phyloP scores from a whole-genome alignment of 1,140 invertebrate genomes.

The Papilio aristodemus region DNA sequence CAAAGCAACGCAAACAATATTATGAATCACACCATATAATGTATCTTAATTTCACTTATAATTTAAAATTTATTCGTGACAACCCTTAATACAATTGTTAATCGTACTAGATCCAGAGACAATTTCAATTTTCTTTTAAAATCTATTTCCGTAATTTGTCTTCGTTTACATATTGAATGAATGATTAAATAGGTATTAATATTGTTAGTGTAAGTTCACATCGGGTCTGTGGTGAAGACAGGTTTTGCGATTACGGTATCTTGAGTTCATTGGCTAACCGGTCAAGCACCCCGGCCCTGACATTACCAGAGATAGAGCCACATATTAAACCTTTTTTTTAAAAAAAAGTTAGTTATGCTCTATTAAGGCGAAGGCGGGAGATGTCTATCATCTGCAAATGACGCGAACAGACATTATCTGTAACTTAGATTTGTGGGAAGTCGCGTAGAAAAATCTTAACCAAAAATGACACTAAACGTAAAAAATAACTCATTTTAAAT shows the following conservation, averaged over 20 bases:
- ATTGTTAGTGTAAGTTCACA: background rate
- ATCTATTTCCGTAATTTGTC: background rate
- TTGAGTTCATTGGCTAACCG: slow-evolving; percentile 36
- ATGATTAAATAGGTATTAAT: background rate
- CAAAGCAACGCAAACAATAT: too few species aligned
- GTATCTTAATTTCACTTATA: too few species aligned
- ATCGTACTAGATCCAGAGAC: background rate
- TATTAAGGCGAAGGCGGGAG: slow-evolving; percentile 23
- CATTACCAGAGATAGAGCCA: slow-evolving; percentile 44
- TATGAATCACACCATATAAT: too few species aligned
- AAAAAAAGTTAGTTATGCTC: slow-evolving; percentile 28
- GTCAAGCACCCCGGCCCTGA: slow-evolving; percentile 55
- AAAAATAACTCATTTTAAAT: too few species aligned
- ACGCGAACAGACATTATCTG: slow-evolving; percentile 1
- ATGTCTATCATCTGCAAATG: slow-evolving; percentile 24
- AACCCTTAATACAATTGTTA: too few species aligned
- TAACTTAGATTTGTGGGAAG: background rate
- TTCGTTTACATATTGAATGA: background rate
- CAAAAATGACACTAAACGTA: background rate
- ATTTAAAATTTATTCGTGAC: too few species aligned
- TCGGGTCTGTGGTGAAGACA: slow-evolving; percentile 34
- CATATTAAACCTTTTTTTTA: slow-evolving; percentile 21
- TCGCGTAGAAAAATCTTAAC: background rate
- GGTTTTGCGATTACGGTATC: slow-evolving; percentile 55
- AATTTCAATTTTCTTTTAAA: background rate